Evolutionary conservation across 2,797 vertebrate species (phyloP).

Genomic region (Tamandua tetradactyla): DNA sequence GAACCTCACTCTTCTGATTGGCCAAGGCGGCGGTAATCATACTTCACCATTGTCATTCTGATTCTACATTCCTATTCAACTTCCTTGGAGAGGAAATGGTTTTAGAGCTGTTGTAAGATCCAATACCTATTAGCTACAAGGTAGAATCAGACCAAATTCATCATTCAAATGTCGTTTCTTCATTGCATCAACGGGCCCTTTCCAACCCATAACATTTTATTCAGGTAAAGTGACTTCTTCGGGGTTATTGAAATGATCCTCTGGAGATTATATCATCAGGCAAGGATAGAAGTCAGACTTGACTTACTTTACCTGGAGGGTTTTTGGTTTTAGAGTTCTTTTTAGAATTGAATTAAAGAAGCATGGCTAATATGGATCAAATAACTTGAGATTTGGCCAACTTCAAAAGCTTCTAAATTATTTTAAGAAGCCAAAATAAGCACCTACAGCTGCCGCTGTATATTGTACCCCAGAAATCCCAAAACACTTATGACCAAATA

Average conservation of each 20-base stretch:
- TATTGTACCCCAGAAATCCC: background rate
- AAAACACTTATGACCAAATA: background rate
- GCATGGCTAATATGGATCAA: background rate
- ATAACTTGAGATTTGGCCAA: background rate
- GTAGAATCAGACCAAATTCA: background rate
- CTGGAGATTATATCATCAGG: background rate
- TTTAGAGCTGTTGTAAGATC: constrained; percentile 35
- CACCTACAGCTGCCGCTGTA: background rate
- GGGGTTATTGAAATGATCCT: background rate
- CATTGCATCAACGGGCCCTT: background rate
- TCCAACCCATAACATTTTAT: background rate
- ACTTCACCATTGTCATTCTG: constrained; percentile 1
- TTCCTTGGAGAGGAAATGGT: constrained; percentile 49
- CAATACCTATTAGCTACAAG: background rate
- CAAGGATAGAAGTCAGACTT: background rate
- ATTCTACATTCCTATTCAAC: background rate
- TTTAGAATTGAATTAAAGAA: constrained; percentile 4
- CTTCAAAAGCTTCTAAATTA: constrained; percentile 34
- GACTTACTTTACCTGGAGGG: background rate
- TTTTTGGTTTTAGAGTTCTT: constrained; percentile 38
- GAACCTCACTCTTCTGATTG: background rate
- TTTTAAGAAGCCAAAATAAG: background rate
- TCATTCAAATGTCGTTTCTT: background rate
- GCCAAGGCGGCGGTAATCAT: background rate
- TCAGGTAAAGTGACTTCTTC: constrained; percentile 20